Conservation (phyloP, 2,797 vertebrate species). For the Gobionotothen gibberifrons region DNA sequence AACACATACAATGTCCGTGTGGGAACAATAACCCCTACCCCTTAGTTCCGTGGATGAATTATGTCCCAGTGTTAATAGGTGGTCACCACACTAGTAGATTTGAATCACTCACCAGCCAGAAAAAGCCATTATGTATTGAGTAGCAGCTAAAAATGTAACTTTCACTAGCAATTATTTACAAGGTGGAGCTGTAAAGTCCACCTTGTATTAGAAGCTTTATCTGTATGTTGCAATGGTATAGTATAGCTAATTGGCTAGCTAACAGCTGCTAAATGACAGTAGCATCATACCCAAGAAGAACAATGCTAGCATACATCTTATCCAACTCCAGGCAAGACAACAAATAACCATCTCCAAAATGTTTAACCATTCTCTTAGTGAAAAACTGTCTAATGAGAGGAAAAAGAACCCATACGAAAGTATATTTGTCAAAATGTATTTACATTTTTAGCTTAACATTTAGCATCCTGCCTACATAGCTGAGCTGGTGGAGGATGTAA, state of each 20-base stretch:
- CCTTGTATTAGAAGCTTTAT: not conserved
- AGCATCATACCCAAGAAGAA: not conserved
- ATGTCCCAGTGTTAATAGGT: too few relatives aligned
- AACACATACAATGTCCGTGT: too few relatives aligned
- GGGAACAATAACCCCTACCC: too few relatives aligned
- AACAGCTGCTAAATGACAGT: not conserved
- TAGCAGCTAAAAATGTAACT: not conserved
- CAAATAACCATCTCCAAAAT: not conserved
- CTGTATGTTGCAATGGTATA: not conserved
- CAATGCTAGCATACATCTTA: not conserved
- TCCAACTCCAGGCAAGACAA: not conserved
- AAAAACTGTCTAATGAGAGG: not conserved
- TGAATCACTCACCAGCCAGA: too few relatives aligned
- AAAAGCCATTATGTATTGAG: not conserved
- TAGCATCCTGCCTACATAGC: not conserved
- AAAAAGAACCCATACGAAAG: not conserved
- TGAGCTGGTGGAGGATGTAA: constrained; percentile 9
- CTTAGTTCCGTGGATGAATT: too few relatives aligned
- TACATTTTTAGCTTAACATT: constrained; percentile 1
- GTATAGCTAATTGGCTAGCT: not conserved
- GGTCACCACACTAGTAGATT: too few relatives aligned
- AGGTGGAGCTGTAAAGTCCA: not conserved
- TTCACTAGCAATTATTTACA: not conserved
- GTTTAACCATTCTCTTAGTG: not conserved
- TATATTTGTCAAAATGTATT: not conserved